Percentiles rank a stretch among this genome's conserved stretches.
Evolutionary conservation across 2,888 invertebrate species (phyloP).

Genomic region (Sceliomorpha sp.): DNA sequence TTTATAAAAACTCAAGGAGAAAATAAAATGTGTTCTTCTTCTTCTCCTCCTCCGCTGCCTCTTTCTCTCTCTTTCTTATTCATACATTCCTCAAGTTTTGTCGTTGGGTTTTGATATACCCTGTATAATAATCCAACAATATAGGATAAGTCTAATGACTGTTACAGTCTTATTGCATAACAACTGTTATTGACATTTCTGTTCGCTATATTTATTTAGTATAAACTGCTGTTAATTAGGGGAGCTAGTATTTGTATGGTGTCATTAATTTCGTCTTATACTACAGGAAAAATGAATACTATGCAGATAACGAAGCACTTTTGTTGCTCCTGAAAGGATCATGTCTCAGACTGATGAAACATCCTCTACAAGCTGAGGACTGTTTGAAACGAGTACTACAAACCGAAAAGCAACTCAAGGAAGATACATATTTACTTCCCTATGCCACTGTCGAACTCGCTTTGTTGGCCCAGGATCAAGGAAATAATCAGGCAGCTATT

Average conservation of each 20-base stretch:
- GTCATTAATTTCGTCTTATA: conserved; percentile 57
- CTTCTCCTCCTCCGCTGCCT: too few species aligned
- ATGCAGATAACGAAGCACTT: conserved; percentile 88
- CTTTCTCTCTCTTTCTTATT: too few species aligned
- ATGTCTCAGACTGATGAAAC: conserved; percentile 89
- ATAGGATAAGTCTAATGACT: too few species aligned
- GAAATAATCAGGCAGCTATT: conserved; percentile 85
- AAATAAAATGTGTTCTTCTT: too few species aligned
- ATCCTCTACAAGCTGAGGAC: conserved; percentile 89
- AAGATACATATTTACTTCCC: conserved; percentile 92
- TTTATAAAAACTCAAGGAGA: too few species aligned
- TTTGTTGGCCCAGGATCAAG: conserved; percentile 87
- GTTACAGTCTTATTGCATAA: too few species aligned
- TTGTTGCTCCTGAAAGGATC: conserved; percentile 90
- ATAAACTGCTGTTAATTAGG: too few species aligned
- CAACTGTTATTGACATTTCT: too few species aligned
- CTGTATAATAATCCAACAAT: too few species aligned
- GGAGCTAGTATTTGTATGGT: conserved; percentile 1
- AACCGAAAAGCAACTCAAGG: conserved; percentile 87
- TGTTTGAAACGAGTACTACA: conserved; percentile 85
- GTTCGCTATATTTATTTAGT: too few species aligned
- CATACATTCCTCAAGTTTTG: too few species aligned
- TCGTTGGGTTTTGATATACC: too few species aligned
- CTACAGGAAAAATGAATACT: conserved; percentile 80
- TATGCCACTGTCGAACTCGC: conserved; percentile 93